Base-by-base conservation (phyloP, 2,888 invertebrate species). In the Eupeodes luniger region DNA sequence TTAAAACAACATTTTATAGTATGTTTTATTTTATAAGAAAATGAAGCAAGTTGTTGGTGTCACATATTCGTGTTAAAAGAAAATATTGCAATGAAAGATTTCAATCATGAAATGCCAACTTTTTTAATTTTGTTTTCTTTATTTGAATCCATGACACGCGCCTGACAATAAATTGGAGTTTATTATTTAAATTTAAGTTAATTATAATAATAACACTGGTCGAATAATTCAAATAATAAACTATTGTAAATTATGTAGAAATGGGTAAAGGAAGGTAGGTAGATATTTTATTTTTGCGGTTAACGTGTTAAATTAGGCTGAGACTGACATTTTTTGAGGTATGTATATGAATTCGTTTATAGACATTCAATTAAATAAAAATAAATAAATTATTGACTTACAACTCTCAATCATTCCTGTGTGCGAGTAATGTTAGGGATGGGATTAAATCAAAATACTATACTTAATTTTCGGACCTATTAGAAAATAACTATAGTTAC, bases 61-160 rank as follows among this genome's bases (percentile, higher is more conserved):
- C 83, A 83, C 83, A 78, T 82, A 2, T 40, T 5, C 5, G 6
- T 40, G 40, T 40, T 40, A 9, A 16, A n/a, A 72, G 51, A 81
- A 79, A 79, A 80, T 72, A 79, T 67, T 79, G 75, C 79, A 72
- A 83, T 86, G 59, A 79, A 83, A 57, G 49, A 47, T 69, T 59
- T 36, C 64, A 79, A 82, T 86, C 74, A 57, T 47, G 75, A 59
- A 62, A 70, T 82, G 59, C 62, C 78, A 67, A 66, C 53, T 77
- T 62, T 69, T 75, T 62, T 86, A 27, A 27, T 27, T 27, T 27
- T 27, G 2, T 79, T 55, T 81, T 40, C 4, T 40, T 9, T 40
- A 85, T 85, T 81, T 66, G 81, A 81, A 81, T 64, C 64, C 67
- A n/a, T 55, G 40, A 59, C 85, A 77, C 72, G 77, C 66, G 76